Conservation (phyloP, 2,888 invertebrate genomes). For the Pteria penguin region DNA sequence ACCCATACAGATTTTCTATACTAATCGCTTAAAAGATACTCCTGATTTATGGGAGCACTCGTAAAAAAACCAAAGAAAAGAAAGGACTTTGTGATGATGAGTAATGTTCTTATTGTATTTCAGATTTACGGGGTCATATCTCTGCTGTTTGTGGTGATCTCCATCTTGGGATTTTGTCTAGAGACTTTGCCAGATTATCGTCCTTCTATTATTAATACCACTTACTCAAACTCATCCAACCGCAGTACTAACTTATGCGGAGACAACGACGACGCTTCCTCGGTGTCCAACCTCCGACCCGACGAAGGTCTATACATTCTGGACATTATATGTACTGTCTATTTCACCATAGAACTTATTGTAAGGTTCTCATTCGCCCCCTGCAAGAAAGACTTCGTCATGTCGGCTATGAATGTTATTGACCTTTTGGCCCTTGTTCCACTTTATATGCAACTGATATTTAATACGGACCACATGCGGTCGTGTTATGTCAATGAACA, state of each 20-base stretch:
- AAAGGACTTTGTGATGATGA: no score
- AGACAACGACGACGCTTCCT: slow-evolving; percentile 48
- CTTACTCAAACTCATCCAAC: slow-evolving; percentile 36
- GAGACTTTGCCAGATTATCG: slow-evolving; percentile 75
- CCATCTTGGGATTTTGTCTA: slow-evolving; percentile 78
- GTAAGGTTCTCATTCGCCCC: slow-evolving; percentile 75
- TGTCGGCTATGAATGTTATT: slow-evolving; percentile 76
- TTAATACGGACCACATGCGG: slow-evolving; percentile 70
- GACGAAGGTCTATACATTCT: slow-evolving; percentile 68
- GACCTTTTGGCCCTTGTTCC: slow-evolving; percentile 77
- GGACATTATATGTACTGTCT: slow-evolving; percentile 77
- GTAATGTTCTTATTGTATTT: slow-evolving; percentile 45
- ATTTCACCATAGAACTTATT: slow-evolving; percentile 77
- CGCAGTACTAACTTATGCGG: slow-evolving; percentile 51
- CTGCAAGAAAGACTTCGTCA: slow-evolving; percentile 71
- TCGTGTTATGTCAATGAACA: slow-evolving; percentile 75
- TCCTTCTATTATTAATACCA: slow-evolving; percentile 37
- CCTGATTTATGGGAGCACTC: no score
- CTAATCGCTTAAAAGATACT: no score
- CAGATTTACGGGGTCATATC: slow-evolving; percentile 77
- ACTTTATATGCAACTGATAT: slow-evolving; percentile 76
- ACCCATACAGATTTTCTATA: no score
- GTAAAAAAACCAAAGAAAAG: no score
- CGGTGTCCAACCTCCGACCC: slow-evolving; percentile 58
- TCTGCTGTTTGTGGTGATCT: slow-evolving; percentile 75